Percentiles rank a stretch among this genome's conserved stretches.
Evolutionary conservation across 2,888 invertebrate species (phyloP).

Genomic region (Gari tellinella): DNA sequence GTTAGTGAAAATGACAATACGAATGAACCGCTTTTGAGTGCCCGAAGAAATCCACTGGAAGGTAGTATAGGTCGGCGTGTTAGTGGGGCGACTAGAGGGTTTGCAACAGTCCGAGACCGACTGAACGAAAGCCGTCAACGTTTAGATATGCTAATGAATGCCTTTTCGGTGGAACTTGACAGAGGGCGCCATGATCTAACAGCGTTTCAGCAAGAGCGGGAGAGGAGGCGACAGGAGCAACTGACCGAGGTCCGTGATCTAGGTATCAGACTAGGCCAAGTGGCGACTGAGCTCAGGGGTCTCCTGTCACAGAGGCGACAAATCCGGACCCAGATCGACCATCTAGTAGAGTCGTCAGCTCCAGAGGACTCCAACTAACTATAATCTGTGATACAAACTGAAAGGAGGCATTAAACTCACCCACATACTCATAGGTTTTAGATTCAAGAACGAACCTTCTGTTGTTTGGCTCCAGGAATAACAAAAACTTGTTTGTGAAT

Average conservation of each 20-base stretch:
- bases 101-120: conserved; percentile 68
- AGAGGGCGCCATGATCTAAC: conserved; percentile 70
- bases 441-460: no score
- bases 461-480: no score
- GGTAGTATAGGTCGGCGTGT: conserved; percentile 21
- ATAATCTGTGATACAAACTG: no score
- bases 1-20: conserved; percentile 4
- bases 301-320: conserved; percentile 70
- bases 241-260: conserved; percentile 76
- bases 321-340: conserved; percentile 52
- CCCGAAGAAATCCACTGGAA: conserved; percentile 17
- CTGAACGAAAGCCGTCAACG: conserved; percentile 74
- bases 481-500: no score
- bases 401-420: no score
- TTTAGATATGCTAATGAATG: conserved; percentile 74
- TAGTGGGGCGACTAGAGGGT: conserved; percentile 31
- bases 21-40: conserved; percentile 12
- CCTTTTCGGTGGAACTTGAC: conserved; percentile 75
- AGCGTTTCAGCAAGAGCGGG: conserved; percentile 73
- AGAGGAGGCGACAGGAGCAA: conserved; percentile 75
- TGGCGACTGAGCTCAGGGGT: conserved; percentile 74
- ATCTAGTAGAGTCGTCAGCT: conserved; percentile 31
- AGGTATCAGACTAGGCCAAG: conserved; percentile 74
- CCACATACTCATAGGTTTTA: no score
- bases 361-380: no score